Base-by-base conservation (phyloP, 2,888 invertebrate genomes). In the Diogma glabrata region DNA sequence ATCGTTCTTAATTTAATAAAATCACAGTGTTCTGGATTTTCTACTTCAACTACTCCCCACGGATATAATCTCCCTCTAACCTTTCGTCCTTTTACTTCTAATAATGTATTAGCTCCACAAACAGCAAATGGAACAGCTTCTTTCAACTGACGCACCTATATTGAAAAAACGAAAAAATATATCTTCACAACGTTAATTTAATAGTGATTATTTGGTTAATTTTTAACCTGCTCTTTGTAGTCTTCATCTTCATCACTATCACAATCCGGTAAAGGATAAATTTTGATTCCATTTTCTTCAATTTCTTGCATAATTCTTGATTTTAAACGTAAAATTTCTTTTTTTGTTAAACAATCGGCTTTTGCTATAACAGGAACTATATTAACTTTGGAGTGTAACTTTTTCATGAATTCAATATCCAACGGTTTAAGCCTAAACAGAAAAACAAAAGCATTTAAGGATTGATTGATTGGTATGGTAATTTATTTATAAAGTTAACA, bases 41-140 rank as follows among this genome's bases (percentile, higher is more conserved):
- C 96, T 10, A 96, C 94, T 72, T 96, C 96, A 8, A 96, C 94
- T 2, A 96, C 94, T 33, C 96, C 96, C 96, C 96, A 97, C 0
- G 96, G 95, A 75, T 96, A 97, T 53, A 92, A 78, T 2, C 96
- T 81, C 22, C 96, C 97, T 52, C 95, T 78, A 54, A 96, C 93
- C 70, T 91, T 88, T 50, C 87, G 79, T 43, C 94, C 94, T 64
- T 90, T 85, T 20, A 94, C 92, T 71, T 96, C 96, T 57, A 96
- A 75, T 54, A 87, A 71, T 3, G 87, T 85, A 65, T 90, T 92
- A 50, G 94, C 90, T 53, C 96, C 95, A 68, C 95, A 94, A n/a
- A 96, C 95, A 38, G 96, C 96, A 74, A 96, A 97, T 53, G 96
- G 96, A 26, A 97, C 91, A 7, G 95, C 93, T 66, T 85, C 89